Percentiles rank a stretch among this genome's conserved stretches.
These are phyloP conservation scores for Ormyrus labotus DNA, from an alignment of 2,888 invertebrate genomes.

Conservation along the genomic window DNA sequence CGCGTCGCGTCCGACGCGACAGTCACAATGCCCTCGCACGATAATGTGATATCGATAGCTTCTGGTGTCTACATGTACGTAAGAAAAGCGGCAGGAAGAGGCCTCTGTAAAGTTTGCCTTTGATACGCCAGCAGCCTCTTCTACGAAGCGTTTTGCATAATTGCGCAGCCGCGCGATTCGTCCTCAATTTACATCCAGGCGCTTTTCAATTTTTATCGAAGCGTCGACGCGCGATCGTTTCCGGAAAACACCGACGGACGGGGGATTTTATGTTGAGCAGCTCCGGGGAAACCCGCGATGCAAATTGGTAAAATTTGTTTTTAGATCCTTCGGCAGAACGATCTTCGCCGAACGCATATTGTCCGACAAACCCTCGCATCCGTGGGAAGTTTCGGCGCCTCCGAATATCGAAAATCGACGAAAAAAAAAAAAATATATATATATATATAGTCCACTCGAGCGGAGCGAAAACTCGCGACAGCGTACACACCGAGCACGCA, in stretches of 20 bases:
- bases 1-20: constrained; percentile 32
- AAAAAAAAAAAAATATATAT: too few species aligned
- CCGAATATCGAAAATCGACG: too few species aligned
- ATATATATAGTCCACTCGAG: too few species aligned
- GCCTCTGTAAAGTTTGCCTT: constrained; percentile 35
- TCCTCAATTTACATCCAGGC: background rate
- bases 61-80: background rate
- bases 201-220: constrained; percentile 12
- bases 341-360: background rate
- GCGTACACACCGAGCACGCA: too few species aligned
- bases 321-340: background rate
- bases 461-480: too few species aligned
- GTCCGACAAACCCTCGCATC: too few species aligned
- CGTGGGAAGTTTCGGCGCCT: too few species aligned
- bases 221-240: background rate
- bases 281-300: too few species aligned
- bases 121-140: background rate
- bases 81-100: constrained; percentile 16
- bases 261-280: too few species aligned
- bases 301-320: too few species aligned
- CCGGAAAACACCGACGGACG: too few species aligned
- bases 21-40: constrained; percentile 25
- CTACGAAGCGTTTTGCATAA: constrained; percentile 42
- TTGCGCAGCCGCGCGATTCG: constrained; percentile 4
- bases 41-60: constrained; percentile 52